phyloP scores from a whole-genome alignment of 2,113 vertebrate species.

The Tyrannus savana region DNA sequence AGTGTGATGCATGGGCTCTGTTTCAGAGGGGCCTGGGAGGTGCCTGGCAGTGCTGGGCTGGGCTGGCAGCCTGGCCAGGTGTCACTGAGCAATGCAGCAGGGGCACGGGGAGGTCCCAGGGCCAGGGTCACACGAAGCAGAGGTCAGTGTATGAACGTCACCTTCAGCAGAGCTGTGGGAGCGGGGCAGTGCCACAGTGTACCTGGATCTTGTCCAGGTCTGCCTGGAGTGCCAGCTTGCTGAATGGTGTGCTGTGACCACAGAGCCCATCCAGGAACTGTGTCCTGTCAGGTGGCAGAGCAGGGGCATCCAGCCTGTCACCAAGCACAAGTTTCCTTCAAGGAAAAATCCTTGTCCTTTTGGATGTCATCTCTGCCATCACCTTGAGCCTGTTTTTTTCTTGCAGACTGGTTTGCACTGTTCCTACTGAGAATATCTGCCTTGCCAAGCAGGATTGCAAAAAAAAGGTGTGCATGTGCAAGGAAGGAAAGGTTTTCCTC shows the following conservation, averaged over 20 bases:
- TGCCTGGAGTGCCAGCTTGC: background rate
- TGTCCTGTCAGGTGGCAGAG: background rate
- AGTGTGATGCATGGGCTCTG: accelerated
- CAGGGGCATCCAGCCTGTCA: background rate
- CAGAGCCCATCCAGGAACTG: background rate
- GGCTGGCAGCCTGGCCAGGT: background rate
- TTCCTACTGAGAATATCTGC: background rate
- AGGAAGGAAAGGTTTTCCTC: background rate
- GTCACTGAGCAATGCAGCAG: background rate
- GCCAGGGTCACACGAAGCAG: background rate
- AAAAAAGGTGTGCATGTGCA: accelerated
- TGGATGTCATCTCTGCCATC: background rate
- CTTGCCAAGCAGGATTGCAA: background rate
- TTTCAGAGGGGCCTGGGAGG: background rate
- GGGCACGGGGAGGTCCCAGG: accelerated
- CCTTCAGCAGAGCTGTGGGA: background rate
- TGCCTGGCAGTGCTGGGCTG: background rate
- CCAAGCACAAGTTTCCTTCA: accelerated
- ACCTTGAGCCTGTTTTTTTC: background rate
- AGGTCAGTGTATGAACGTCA: accelerated
- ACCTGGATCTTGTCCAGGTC: accelerated
- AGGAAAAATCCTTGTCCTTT: background rate
- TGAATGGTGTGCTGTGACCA: too few relatives aligned
- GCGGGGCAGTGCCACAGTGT: background rate
- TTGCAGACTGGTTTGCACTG: background rate